Percentiles rank a stretch among this genome's conserved stretches.
phyloP scores from a whole-genome alignment of 2,797 vertebrate genomes.

The Coluber constrictor region DNA sequence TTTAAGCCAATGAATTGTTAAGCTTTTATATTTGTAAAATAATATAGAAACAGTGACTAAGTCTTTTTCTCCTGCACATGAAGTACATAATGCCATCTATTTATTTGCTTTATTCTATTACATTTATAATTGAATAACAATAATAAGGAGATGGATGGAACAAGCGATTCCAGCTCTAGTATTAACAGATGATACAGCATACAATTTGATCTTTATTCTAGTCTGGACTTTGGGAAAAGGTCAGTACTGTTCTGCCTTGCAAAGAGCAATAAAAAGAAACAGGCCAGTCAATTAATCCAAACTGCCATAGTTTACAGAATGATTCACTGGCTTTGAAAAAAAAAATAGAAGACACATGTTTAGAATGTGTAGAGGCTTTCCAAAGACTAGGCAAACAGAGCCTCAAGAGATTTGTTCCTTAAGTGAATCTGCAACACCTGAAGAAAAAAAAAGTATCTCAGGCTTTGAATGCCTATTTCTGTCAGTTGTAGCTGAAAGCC shows the following conservation, averaged over 20 bases:
- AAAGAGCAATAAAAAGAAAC: neutral
- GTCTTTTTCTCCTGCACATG: neutral
- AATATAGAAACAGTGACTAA: neutral
- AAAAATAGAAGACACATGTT: neutral
- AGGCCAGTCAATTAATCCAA: neutral
- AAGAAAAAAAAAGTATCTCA: neutral
- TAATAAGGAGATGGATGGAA: neutral
- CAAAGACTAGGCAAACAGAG: neutral
- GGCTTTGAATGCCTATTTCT: neutral
- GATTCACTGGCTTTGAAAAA: neutral
- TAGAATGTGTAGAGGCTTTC: neutral
- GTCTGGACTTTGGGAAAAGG: neutral
- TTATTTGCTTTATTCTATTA: neutral
- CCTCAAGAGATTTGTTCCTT: neutral
- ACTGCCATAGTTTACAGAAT: neutral
- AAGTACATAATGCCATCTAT: neutral
- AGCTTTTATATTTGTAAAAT: neutral
- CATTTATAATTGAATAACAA: neutral
- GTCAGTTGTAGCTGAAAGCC: neutral
- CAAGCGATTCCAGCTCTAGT: neutral
- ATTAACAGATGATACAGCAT: neutral
- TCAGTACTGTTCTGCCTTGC: neutral
- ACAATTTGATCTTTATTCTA: neutral
- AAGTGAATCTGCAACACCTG: neutral
- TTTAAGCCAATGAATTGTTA: neutral